phyloP scores from a whole-genome alignment of 2,113 vertebrate species.

The Paraplagusia blochii region DNA sequence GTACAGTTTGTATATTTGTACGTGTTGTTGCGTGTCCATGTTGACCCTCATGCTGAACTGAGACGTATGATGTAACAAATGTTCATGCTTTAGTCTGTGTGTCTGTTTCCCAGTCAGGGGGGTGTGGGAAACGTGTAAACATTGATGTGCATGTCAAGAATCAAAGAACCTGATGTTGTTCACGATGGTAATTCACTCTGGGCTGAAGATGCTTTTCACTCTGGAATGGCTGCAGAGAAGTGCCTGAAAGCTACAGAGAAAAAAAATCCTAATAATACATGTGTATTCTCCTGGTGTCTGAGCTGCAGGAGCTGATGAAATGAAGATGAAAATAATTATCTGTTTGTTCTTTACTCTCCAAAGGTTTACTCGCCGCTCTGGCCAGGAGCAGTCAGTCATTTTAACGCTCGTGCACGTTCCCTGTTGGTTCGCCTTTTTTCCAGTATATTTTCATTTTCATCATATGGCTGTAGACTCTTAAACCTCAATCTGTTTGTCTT shows the following conservation, averaged over 20 bases:
- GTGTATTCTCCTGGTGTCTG: not conserved
- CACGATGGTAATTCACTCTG: constrained; percentile 15
- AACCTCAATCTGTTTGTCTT: too few species aligned
- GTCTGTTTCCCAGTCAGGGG: not conserved
- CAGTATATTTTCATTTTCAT: too few species aligned
- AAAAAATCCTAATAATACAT: not conserved
- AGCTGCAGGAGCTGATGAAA: not conserved
- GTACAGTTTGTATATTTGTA: not conserved
- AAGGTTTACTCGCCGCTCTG: too few species aligned
- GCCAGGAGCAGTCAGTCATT: too few species aligned
- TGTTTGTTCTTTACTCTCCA: too few species aligned
- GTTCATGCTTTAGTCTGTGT: not conserved
- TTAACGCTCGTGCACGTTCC: too few species aligned
- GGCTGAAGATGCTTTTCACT: constrained; percentile 21
- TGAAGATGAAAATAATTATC: too few species aligned
- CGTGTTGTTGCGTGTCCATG: constrained; percentile 13
- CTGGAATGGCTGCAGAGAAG: constrained; percentile 24
- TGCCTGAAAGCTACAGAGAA: not conserved
- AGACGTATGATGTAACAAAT: constrained; percentile 8
- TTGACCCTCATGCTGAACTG: constrained; percentile 2
- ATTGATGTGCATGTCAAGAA: constrained; percentile 49
- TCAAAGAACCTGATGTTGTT: constrained; percentile 34
- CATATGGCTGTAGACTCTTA: too few species aligned
- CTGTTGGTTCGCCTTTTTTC: too few species aligned
- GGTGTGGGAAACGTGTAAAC: constrained; percentile 56